A percentile compares a stretch with the other conserved stretches of the same genome.
Conservation (phyloP, 2,113 vertebrate genomes). For the Phocoena phocoena region DNA sequence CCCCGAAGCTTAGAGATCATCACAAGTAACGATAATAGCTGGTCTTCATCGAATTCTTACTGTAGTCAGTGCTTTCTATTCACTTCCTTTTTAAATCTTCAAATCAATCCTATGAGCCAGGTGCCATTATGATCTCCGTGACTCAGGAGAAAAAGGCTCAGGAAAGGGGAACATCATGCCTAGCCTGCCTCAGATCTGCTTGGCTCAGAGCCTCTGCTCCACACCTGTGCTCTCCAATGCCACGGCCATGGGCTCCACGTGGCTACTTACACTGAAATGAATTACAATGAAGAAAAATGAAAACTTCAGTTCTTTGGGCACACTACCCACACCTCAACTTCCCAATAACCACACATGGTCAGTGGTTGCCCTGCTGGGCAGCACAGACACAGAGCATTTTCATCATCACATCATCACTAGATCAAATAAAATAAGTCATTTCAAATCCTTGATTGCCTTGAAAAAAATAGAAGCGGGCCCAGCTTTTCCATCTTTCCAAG, state of each 20-base stretch:
- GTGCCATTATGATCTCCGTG: not conserved
- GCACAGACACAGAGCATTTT: rapidly evolving
- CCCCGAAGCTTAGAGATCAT: not conserved
- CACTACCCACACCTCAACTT: not conserved
- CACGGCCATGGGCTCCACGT: not conserved
- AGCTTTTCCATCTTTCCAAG: not conserved
- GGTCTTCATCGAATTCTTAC: not conserved
- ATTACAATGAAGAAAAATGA: not conserved
- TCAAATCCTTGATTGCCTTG: not conserved
- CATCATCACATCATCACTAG: not conserved
- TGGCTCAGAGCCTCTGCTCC: rapidly evolving
- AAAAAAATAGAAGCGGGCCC: not conserved
- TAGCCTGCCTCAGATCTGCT: not conserved
- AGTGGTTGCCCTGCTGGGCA: not conserved
- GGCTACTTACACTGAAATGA: not conserved
- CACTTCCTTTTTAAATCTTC: not conserved
- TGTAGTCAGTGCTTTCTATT: not conserved
- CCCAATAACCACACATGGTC: not conserved
- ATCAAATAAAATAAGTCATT: not conserved
- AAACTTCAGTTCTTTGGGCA: not conserved
- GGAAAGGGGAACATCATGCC: rapidly evolving
- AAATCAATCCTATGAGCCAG: not conserved
- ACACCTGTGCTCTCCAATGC: not conserved
- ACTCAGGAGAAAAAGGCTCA: not conserved
- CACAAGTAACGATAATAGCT: not conserved